Percentiles rank a stretch among this genome's conserved stretches.
Evolutionary conservation across 1,140 invertebrate species (phyloP).

Genomic region (Wasmannia auropunctata): DNA sequence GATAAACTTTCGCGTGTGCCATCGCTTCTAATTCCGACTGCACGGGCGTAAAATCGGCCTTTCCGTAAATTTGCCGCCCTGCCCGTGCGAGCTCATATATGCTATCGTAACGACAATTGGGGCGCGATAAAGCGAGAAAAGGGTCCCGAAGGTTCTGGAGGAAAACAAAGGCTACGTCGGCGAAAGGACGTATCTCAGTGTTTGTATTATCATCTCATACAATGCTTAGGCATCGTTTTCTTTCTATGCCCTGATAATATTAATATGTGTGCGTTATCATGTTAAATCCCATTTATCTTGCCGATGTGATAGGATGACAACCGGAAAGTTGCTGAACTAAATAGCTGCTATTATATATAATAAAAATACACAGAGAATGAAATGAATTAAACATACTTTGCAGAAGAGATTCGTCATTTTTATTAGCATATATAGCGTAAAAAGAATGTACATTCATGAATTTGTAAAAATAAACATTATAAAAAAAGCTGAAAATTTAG

Average conservation of each 20-base stretch:
- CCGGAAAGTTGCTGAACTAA: neutral
- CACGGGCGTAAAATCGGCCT: neutral
- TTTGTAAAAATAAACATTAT: neutral
- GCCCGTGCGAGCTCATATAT: neutral
- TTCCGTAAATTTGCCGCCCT: neutral
- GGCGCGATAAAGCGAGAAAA: neutral
- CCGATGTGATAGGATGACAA: neutral
- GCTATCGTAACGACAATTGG: neutral
- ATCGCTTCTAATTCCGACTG: constrained; percentile 32
- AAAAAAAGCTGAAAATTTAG: neutral
- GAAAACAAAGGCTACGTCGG: neutral
- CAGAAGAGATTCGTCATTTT: neutral
- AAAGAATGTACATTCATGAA: neutral
- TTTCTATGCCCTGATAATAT: neutral
- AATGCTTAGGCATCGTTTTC: neutral
- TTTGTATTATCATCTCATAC: neutral
- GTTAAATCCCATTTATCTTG: neutral
- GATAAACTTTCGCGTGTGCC: neutral
- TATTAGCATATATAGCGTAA: neutral
- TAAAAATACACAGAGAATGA: neutral
- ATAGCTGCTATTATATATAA: neutral
- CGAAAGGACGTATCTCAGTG: neutral
- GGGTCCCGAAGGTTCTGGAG: neutral
- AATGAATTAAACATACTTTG: neutral
- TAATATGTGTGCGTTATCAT: neutral